These are phyloP conservation scores for Priocnemis perturbator DNA, from an alignment of 2,888 invertebrate genomes.

Conservation along the genomic window DNA sequence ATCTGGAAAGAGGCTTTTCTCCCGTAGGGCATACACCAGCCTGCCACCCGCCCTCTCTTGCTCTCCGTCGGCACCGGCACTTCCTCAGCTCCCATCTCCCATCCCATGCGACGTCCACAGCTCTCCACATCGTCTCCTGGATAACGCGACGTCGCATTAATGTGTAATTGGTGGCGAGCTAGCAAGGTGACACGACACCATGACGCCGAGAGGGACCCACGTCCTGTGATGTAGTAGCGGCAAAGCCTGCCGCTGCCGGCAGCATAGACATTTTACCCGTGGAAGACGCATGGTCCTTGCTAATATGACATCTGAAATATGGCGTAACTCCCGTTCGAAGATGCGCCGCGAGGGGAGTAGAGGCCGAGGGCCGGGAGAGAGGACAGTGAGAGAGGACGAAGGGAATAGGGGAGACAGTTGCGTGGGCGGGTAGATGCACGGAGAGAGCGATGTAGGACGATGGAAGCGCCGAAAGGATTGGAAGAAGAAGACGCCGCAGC, in stretches of 20 bases:
- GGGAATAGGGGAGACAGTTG: conserved; percentile 17
- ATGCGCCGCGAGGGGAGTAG: conserved; percentile 23
- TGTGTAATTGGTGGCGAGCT: conserved; percentile 65
- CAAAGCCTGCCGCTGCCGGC: conserved; percentile 59
- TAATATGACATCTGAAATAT: conserved; percentile 72
- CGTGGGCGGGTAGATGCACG: conserved; percentile 17
- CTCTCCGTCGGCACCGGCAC: neutral
- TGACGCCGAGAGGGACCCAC: conserved; percentile 54
- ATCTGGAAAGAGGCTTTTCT: conserved; percentile 48
- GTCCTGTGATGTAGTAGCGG: conserved; percentile 64
- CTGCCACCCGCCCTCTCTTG: neutral
- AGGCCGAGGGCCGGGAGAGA: conserved; percentile 18
- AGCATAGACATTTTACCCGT: conserved; percentile 68
- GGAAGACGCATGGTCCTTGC: conserved; percentile 68
- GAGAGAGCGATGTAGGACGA: conserved; percentile 22
- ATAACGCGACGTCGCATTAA: conserved; percentile 64
- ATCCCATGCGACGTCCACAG: neutral
- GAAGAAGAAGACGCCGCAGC: no score
- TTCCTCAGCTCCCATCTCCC: neutral
- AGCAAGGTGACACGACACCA: conserved; percentile 62
- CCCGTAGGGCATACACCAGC: conserved; percentile 45
- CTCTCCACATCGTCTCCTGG: conserved; percentile 42
- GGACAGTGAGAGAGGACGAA: conserved; percentile 18
- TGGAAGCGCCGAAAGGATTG: conserved; percentile 20
- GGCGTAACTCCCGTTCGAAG: conserved; percentile 57